Percentiles rank a stretch among this genome's conserved stretches.
Conservation (phyloP, 2,113 vertebrate species). For the Pagrus major region DNA sequence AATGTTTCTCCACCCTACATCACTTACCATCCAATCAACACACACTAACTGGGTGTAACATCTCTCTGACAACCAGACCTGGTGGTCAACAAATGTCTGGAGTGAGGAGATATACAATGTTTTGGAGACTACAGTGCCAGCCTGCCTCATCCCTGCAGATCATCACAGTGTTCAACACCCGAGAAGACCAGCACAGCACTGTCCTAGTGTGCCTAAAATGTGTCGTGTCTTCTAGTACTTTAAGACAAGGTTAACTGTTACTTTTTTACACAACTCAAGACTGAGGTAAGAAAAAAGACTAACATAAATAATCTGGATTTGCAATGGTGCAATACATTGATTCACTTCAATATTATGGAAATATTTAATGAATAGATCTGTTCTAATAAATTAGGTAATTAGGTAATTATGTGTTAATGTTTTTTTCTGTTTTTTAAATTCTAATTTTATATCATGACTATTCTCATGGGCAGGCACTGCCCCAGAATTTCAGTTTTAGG, state of each 20-base stretch:
- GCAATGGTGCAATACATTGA: not conserved
- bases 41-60: constrained; percentile 2
- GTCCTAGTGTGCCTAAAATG: not conserved
- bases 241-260: not conserved
- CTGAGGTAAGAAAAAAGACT: constrained; percentile 25
- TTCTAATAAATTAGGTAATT: not conserved
- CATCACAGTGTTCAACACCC: not conserved
- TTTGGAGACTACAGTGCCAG: constrained; percentile 15
- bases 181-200: constrained; percentile 18
- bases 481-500: no score
- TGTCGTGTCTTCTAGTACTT: not conserved
- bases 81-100: constrained; percentile 31
- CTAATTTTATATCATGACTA: not conserved
- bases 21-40: constrained; percentile 45
- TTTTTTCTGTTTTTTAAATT: constrained; percentile 6
- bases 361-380: not conserved
- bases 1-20: constrained; percentile 27
- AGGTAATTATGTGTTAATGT: not conserved
- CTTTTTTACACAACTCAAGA: not conserved
- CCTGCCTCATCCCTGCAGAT: constrained; percentile 14
- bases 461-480: not conserved
- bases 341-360: not conserved
- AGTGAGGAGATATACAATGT: constrained; percentile 57
- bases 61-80: constrained; percentile 29
- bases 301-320: not conserved